Evolutionary conservation across 2,113 vertebrate species (phyloP).

Genomic region (Daubentonia madagascariensis): DNA sequence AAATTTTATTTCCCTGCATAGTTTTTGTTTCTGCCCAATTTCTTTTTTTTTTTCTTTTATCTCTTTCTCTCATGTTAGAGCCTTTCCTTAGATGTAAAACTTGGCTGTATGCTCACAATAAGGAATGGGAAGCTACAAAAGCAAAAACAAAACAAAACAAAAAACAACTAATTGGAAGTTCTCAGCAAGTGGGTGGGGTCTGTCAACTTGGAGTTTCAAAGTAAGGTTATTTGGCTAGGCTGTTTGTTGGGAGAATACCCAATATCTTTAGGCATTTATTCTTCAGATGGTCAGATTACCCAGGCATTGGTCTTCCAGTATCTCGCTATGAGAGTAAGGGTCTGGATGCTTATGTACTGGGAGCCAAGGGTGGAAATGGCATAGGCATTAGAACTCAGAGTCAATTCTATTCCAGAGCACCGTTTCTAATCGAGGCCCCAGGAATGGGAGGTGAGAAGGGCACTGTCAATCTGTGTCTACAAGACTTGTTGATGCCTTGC

Average conservation of each 20-base stretch:
- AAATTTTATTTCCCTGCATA: neutral
- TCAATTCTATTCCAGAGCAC: neutral
- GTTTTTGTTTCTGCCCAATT: slow-evolving; percentile 10
- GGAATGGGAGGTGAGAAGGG: neutral
- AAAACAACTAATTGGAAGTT: neutral
- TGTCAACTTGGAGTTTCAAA: neutral
- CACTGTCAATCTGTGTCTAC: neutral
- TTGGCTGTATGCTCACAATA: neutral
- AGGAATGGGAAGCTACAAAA: neutral
- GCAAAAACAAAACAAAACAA: neutral
- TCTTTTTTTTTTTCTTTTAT: neutral
- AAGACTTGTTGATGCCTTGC: neutral
- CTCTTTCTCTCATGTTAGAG: neutral
- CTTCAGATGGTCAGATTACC: neutral
- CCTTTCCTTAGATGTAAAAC: neutral
- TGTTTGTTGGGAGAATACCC: neutral
- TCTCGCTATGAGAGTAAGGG: neutral
- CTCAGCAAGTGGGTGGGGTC: neutral
- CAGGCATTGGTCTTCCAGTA: neutral
- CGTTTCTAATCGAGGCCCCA: neutral
- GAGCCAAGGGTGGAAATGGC: neutral
- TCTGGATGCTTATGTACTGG: neutral
- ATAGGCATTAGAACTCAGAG: neutral
- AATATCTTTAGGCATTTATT: neutral
- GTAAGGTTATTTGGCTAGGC: neutral